A percentile compares a stretch with the other conserved stretches of the same genome.
Evolutionary conservation across 2,888 invertebrate genomes (phyloP).

Genomic region (Drosophila meridionalis): DNA sequence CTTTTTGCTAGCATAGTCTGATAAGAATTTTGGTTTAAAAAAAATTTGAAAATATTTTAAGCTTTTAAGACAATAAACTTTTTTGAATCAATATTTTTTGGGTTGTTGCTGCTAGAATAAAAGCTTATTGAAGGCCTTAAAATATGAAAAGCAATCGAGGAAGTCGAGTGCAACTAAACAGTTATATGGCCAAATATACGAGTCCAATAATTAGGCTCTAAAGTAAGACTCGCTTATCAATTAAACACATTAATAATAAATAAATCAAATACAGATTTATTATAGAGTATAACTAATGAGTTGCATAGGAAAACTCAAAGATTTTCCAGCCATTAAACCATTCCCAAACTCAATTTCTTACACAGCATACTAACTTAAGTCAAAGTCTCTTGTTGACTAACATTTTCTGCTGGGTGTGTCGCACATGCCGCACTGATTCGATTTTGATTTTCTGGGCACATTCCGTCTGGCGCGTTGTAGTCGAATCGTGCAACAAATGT

Average conservation of each 20-base stretch:
- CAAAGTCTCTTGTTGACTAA: slow-evolving; percentile 7
- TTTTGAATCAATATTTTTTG: neutral
- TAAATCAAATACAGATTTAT: neutral
- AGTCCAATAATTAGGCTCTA: no score
- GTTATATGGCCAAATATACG: no score
- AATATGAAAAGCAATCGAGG: no score
- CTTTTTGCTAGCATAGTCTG: neutral
- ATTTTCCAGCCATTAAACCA: neutral
- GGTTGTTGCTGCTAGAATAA: neutral
- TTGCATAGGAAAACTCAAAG: neutral
- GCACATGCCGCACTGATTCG: slow-evolving; percentile 54
- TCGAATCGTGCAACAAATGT: slow-evolving; percentile 61
- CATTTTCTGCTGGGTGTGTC: slow-evolving; percentile 42
- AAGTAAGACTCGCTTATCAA: no score
- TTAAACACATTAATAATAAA: neutral
- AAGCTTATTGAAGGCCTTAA: no score
- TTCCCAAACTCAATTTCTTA: neutral
- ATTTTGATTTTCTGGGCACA: slow-evolving; percentile 64
- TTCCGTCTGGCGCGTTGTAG: slow-evolving; percentile 43
- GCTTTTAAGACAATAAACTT: neutral
- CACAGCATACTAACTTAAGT: neutral
- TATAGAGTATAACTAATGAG: neutral
- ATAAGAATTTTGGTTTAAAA: neutral
- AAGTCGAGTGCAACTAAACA: no score
- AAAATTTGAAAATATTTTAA: neutral